phyloP scores from a whole-genome alignment of 2,113 vertebrate species.

The Prochilodus magdalenae region DNA sequence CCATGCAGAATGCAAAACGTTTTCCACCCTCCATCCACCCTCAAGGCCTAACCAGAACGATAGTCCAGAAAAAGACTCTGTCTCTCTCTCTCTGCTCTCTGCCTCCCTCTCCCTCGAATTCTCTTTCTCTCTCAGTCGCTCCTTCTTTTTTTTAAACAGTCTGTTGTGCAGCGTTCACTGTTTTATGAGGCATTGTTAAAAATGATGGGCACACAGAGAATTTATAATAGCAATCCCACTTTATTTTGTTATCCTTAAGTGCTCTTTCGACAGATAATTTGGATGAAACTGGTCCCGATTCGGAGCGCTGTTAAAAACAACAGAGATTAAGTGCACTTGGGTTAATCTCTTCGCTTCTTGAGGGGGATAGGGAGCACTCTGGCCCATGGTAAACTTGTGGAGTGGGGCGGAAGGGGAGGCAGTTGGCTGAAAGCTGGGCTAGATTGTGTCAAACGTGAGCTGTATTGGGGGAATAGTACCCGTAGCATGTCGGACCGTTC shows the following conservation, averaged over 20 bases:
- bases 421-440: conserved; percentile 67
- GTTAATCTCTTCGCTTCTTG: conserved; percentile 63
- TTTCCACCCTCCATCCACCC: conserved; percentile 19
- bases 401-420: conserved; percentile 59
- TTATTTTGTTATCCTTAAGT: conserved; percentile 76
- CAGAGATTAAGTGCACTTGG: conserved; percentile 72
- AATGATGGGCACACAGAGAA: conserved; percentile 55
- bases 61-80: conserved; percentile 10
- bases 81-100: no score
- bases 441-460: conserved; percentile 73
- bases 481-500: conserved; percentile 64
- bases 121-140: no score
- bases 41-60: conserved; percentile 9
- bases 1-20: not conserved
- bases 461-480: conserved; percentile 69
- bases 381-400: conserved; percentile 74
- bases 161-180: conserved; percentile 45
- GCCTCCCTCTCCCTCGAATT: no score
- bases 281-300: conserved; percentile 68
- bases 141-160: conserved; percentile 46
- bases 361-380: conserved; percentile 51
- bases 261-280: conserved; percentile 77
- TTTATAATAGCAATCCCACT: conserved; percentile 63
- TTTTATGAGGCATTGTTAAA: conserved; percentile 58
- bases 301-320: conserved; percentile 73